Conservation (phyloP, 2,888 invertebrate species). For the Drosophila paracracens region DNA sequence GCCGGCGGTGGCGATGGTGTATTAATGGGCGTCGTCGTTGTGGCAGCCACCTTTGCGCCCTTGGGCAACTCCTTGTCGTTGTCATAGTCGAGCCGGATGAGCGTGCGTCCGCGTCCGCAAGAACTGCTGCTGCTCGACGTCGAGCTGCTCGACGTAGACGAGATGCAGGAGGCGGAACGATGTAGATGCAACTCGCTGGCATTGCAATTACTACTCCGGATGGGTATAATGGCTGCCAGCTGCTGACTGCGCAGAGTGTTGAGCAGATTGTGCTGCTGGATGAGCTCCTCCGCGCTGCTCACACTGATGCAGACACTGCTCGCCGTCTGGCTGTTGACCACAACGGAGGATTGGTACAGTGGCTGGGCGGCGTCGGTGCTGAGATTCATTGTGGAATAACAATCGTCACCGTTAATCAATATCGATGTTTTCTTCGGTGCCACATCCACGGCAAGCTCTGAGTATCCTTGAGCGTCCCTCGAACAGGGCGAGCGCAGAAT, state of each 20-base stretch:
- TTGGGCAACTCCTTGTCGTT: conserved; percentile 72
- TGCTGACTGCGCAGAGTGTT: conserved; percentile 81
- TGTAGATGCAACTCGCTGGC: conserved; percentile 73
- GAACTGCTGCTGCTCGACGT: conserved; percentile 74
- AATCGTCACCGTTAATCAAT: conserved; percentile 90
- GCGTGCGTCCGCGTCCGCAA: conserved; percentile 81
- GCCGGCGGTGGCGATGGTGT: conserved; percentile 53
- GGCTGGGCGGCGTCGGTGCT: conserved; percentile 87
- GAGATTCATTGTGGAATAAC: conserved; percentile 91
- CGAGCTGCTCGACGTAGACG: conserved; percentile 77
- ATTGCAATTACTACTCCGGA: conserved; percentile 67
- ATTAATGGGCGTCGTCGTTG: conserved; percentile 66
- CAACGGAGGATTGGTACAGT: conserved; percentile 90
- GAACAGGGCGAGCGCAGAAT: conserved; percentile 26
- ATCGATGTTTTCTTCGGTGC: conserved; percentile 89
- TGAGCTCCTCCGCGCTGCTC: conserved; percentile 79
- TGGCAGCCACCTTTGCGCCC: conserved; percentile 32
- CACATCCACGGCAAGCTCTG: conserved; percentile 39
- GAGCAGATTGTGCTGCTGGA: conserved; percentile 83
- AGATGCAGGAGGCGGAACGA: conserved; percentile 83
- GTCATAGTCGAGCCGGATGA: conserved; percentile 83
- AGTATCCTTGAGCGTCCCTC: not conserved
- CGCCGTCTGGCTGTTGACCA: conserved; percentile 86
- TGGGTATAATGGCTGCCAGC: conserved; percentile 85
- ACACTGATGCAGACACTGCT: conserved; percentile 88